Base-by-base conservation (phyloP, 1,140 invertebrate genomes). In the Chionoecetes opilio region DNA sequence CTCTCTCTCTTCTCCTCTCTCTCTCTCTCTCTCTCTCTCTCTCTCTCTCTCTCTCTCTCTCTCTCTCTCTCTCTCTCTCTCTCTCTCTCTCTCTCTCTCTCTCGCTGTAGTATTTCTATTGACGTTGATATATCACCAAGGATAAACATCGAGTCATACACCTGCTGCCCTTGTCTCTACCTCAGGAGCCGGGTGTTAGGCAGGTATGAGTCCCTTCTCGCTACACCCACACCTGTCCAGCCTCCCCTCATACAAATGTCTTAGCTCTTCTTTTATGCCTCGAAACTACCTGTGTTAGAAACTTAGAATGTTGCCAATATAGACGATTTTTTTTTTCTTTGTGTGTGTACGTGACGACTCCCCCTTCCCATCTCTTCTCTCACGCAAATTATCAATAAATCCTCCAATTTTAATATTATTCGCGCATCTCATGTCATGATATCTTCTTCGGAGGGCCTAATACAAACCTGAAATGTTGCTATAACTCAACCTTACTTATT, bases 11-110 rank as follows among this genome's bases (percentile, higher is more conserved):
- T 14, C 14, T 14, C 14, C 41, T 46, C 41, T 46, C 41, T 46
- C 41, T 46, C 41, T 46, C 53, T 63, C 53, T 63, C 53, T 63
- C 53, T 63, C 53, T 63, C 53, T 63, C 53, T 63, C 53, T 63
- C 53, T 63, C 53, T 63, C 53, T 63, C 53, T 63, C 53, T 63
- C 53, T 63, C 53, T 63, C 53, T 63, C 53, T 63, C 53, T 63
- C 53, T 63, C 17, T 63, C 53, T 41, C 14, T 63, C 53, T 21
- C 21, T 63, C 53, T 63, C 53, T 75, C n/a, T n/a, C n/a, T 75
- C 63, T n/a, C n/a, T 75, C 63, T 75, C n/a, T n/a, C 63, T 75
- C 63, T n/a, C n/a, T 75, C 63, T 75, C 63, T n/a, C n/a, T n/a
- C 63, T 75, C 63, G 11, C 26, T n/a, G n/a, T n/a, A n/a, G n/a